These are phyloP conservation scores for Diadema setosum DNA, from an alignment of 35 echinoderm and acorn worm species.

Conservation along the genomic window DNA sequence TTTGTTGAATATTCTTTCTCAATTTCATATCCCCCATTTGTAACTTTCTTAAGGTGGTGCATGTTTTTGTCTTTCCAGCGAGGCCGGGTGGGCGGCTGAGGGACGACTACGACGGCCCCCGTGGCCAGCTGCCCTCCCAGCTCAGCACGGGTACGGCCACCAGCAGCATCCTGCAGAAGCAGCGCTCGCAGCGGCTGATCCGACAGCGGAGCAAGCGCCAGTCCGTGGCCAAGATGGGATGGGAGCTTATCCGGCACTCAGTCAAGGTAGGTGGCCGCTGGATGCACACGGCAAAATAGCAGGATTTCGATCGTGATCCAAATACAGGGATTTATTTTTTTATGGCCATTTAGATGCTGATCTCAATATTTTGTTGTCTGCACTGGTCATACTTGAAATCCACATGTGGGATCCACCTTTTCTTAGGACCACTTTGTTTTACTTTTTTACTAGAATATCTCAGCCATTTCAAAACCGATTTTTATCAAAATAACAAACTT, in stretches of 20 bases:
- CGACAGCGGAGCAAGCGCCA: constrained; percentile 88
- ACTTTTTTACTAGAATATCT: too few species aligned
- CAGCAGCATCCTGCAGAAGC: constrained; percentile 78
- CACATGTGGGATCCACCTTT: too few species aligned
- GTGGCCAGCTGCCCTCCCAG: constrained; percentile 41
- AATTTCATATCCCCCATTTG: not conserved
- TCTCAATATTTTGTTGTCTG: too few species aligned
- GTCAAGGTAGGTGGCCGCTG: constrained; percentile 59
- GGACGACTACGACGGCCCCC: constrained; percentile 63
- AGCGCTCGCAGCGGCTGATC: constrained; percentile 68
- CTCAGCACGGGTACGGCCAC: constrained; percentile 66
- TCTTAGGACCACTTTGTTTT: too few species aligned
- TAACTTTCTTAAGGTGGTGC: too few species aligned
- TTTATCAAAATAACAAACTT: too few species aligned
- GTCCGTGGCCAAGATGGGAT: constrained; percentile 96
- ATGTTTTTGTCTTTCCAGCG: not conserved
- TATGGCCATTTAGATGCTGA: too few species aligned
- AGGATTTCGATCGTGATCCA: too few species aligned
- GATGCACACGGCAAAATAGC: too few species aligned
- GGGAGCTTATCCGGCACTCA: constrained; percentile 72
- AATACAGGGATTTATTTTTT: too few species aligned
- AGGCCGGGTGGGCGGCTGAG: constrained; percentile 40
- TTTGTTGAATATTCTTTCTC: not conserved
- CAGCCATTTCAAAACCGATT: too few species aligned
- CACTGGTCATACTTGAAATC: too few species aligned